Percentiles rank a stretch among this genome's conserved stretches.
Evolutionary conservation across 92 coral and sea anemone genomes (phyloP).

Genomic region (Palythoa grandis): DNA sequence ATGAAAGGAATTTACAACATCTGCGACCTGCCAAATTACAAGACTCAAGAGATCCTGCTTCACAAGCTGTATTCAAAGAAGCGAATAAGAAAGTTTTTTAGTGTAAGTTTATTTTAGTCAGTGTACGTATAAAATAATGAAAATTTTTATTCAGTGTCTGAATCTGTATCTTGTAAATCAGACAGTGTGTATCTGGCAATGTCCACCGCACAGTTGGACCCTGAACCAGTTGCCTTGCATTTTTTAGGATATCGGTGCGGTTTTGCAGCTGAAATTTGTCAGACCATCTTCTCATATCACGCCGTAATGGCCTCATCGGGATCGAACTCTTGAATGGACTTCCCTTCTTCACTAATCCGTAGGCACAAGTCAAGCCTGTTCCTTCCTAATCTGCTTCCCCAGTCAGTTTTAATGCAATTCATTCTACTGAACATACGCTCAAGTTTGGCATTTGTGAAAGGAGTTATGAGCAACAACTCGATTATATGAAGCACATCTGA

Average conservation of each 20-base stretch:
- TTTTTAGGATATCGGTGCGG: background rate
- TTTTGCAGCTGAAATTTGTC: background rate
- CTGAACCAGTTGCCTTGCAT: background rate
- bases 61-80: too few relatives aligned
- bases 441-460: constrained; percentile 44
- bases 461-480: constrained; percentile 39
- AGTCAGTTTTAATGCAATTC: constrained; percentile 46
- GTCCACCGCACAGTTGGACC: background rate
- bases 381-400: constrained; percentile 46
- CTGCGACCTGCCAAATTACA: too few relatives aligned
- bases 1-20: background rate
- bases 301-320: background rate
- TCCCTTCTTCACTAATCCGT: constrained; percentile 45
- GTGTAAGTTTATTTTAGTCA: too few relatives aligned
- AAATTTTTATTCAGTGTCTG: too few relatives aligned
- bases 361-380: constrained; percentile 46
- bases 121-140: too few relatives aligned
- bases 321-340: background rate
- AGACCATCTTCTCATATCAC: background rate
- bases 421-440: constrained; percentile 45
- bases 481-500: constrained; percentile 46
- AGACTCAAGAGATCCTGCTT: too few relatives aligned
- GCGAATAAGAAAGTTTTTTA: too few relatives aligned
- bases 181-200: background rate
- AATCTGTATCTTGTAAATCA: background rate